Evolutionary conservation across 2,113 vertebrate species (phyloP).

Genomic region (Panurus biarmicus): DNA sequence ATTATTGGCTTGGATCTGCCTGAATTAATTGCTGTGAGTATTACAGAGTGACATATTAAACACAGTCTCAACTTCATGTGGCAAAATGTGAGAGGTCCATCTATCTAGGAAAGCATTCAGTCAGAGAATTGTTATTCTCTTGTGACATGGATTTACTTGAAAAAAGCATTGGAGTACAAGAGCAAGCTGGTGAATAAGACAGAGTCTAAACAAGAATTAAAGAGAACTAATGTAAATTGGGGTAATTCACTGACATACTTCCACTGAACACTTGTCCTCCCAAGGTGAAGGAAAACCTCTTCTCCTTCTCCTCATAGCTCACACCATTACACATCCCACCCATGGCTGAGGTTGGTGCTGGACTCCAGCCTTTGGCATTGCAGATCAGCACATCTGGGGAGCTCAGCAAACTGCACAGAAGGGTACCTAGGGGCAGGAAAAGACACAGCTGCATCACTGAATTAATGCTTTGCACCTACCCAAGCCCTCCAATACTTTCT

Average conservation of each 20-base stretch:
- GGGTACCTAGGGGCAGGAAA: conserved; percentile 62
- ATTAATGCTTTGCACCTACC: not conserved
- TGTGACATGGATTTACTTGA: not conserved
- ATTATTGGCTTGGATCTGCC: not conserved
- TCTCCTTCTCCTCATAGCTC: conserved; percentile 63
- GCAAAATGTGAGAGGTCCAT: not conserved
- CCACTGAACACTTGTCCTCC: conserved; percentile 78
- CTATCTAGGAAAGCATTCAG: not conserved
- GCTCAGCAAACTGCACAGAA: conserved; percentile 80
- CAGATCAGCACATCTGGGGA: conserved; percentile 75
- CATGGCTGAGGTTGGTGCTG: conserved; percentile 14
- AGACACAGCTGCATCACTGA: not conserved
- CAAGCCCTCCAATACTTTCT: not conserved
- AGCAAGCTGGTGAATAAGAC: not conserved
- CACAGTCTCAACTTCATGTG: not conserved
- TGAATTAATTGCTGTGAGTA: not conserved
- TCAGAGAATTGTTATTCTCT: not conserved
- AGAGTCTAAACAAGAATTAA: not conserved
- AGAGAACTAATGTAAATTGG: not conserved
- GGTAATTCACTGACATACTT: conserved; percentile 63
- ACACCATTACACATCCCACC: conserved; percentile 71
- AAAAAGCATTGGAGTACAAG: not conserved
- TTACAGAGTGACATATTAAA: not conserved
- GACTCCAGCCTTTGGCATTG: conserved; percentile 65
- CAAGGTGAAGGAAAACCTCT: conserved; percentile 71